These are phyloP conservation scores for Drosophila tropicalis DNA, from an alignment of 1,140 invertebrate genomes.

Conservation along the genomic window DNA sequence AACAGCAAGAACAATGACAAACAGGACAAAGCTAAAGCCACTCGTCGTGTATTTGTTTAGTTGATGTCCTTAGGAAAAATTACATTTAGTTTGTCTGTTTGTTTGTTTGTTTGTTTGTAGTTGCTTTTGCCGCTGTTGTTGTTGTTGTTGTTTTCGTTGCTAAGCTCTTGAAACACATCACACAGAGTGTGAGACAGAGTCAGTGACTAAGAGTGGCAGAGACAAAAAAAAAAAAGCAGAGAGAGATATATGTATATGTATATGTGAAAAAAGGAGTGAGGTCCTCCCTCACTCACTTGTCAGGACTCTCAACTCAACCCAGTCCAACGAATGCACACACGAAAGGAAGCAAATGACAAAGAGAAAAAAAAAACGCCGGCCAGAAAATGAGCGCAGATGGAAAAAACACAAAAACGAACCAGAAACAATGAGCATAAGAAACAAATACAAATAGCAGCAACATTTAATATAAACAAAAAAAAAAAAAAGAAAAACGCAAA, in stretches of 20 bases:
- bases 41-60: slow-evolving; percentile 52
- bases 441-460: slow-evolving; percentile 36
- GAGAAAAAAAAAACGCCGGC: background rate
- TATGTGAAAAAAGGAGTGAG: background rate
- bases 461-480: slow-evolving; percentile 21
- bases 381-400: slow-evolving; percentile 14
- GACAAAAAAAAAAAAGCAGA: background rate
- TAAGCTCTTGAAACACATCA: slow-evolving; percentile 43
- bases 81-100: slow-evolving; percentile 48
- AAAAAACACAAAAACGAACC: slow-evolving; percentile 4
- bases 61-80: slow-evolving; percentile 58
- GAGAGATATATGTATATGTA: no score
- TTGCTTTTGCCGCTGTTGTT: background rate
- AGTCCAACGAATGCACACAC: background rate
- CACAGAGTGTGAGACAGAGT: background rate
- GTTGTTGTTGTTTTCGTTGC: slow-evolving; percentile 35
- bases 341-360: background rate
- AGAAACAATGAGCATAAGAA: slow-evolving; percentile 43
- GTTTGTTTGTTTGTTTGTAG: slow-evolving; percentile 20
- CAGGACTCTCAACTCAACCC: slow-evolving; percentile 8
- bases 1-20: background rate
- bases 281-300: background rate
- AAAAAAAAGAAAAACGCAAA: slow-evolving; percentile 20
- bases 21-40: slow-evolving; percentile 26
- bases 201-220: slow-evolving; percentile 7